phyloP scores from a whole-genome alignment of 1,140 invertebrate species.

The Potamilus streckersoni region DNA sequence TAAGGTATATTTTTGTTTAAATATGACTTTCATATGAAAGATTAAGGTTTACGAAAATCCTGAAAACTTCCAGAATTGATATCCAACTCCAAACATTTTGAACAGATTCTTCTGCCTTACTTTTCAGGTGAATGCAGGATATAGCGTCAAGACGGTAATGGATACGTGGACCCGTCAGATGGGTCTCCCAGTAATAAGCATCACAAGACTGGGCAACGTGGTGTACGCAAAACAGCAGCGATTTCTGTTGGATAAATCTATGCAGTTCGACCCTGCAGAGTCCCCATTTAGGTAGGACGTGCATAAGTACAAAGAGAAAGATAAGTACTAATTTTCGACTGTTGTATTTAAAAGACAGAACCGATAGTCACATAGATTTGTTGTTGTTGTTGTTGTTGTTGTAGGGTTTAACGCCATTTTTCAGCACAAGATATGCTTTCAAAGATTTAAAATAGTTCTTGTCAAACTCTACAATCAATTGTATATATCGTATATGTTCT shows the following conservation, averaged over 20 bases:
- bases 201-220: constrained; percentile 29
- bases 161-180: constrained; percentile 67
- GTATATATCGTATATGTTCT: no score
- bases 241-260: constrained; percentile 58
- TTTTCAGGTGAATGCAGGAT: constrained; percentile 1
- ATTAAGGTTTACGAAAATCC: no score
- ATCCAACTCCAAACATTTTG: no score
- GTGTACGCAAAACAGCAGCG: constrained; percentile 70
- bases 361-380: neutral
- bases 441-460: no score
- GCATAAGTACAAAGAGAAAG: neutral
- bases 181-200: constrained; percentile 61
- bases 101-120: no score
- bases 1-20: no score
- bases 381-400: no score
- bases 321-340: neutral
- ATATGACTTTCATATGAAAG: no score
- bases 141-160: constrained; percentile 63
- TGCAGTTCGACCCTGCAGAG: constrained; percentile 39
- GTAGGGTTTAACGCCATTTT: no score
- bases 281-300: constrained; percentile 52
- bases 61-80: no score
- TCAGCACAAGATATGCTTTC: no score
- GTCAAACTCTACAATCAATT: no score
- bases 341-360: neutral